These are phyloP conservation scores for Orestias chungarensis DNA, from an alignment of 2,797 vertebrate genomes.

Conservation along the genomic window DNA sequence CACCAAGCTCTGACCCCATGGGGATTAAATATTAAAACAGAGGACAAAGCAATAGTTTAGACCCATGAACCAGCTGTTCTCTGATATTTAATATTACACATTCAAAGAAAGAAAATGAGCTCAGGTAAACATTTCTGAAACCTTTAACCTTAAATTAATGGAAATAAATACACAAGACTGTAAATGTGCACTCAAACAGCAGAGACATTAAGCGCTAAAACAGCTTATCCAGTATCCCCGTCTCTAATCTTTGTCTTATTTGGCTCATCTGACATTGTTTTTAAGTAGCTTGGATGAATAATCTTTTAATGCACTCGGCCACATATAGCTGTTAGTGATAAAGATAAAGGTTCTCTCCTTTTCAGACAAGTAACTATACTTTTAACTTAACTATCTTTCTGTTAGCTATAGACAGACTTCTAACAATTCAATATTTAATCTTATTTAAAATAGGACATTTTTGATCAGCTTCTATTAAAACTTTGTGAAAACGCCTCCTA, in stretches of 20 bases:
- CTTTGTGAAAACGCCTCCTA: not conserved
- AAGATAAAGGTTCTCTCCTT: not conserved
- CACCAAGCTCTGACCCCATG: not conserved
- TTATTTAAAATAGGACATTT: not conserved
- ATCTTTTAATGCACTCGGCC: slow-evolving; percentile 29
- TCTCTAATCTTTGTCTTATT: slow-evolving; percentile 52
- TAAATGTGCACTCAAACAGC: not conserved
- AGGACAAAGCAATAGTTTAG: not conserved
- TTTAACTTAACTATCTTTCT: too few relatives aligned
- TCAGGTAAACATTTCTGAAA: not conserved
- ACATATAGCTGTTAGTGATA: not conserved
- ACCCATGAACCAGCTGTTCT: not conserved
- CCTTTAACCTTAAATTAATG: not conserved
- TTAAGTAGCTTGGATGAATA: slow-evolving; percentile 55
- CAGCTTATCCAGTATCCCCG: slow-evolving; percentile 33
- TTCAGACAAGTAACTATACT: not conserved
- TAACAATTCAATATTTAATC: not conserved
- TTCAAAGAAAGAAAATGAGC: not conserved
- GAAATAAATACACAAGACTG: not conserved
- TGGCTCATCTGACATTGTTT: slow-evolving; percentile 34
- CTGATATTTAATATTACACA: not conserved
- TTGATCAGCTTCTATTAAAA: not conserved
- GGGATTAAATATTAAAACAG: not conserved
- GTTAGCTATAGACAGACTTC: too few relatives aligned
- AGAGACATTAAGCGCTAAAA: slow-evolving; percentile 19